Base-by-base conservation (phyloP, 2,888 invertebrate species). In the Cosmorhoe ocellata region DNA sequence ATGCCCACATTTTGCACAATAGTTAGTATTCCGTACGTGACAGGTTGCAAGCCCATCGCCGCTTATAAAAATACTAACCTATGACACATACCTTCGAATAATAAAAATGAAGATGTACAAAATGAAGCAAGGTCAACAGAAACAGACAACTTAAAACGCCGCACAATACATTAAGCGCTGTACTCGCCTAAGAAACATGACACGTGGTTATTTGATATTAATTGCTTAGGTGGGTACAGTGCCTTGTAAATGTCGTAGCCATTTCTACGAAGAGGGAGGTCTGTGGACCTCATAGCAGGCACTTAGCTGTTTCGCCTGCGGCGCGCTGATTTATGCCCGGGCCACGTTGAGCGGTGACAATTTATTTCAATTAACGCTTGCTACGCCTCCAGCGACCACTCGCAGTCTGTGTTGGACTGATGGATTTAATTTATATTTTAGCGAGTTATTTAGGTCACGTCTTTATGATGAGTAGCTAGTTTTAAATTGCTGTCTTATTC, bases 331-430 rank as follows among this genome's bases (percentile, higher is more conserved):
- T 89, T 86, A 89, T 88, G 84, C 86, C 74, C 79, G 75, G 70
- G 72, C 84, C 79, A 78, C 84, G 77, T 70, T 71, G 75, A 78
- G 76, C 75, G 79, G 81, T 79, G 85, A 89, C 90, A 88, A 89
- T 90, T 89, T 84, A 90, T 90, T 90, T 90, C 90, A 90, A 90
- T 90, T 90, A 90, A 76, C 79, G 81, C 77, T 66, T 36, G 46
- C 67, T 63, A 63, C 73, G 79, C 82, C 84, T 71, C 64, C 66
- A 66, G 79, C 73, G 66, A 68, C 71, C 72, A 59, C 52, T 43
- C 51, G 36, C 51, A 40, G 49, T 53, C 51, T 54, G 39, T 52
- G 46, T 55, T 43, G 43, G 41, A 47, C 47, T 43, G 41, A 51
- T 44, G 51, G 45, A 56, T 49, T 61, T 46, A 26, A 56, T 58